A percentile compares a stretch with the other conserved stretches of the same genome.
Conservation (phyloP, 1,140 invertebrate genomes). For the Aethina tumida region DNA sequence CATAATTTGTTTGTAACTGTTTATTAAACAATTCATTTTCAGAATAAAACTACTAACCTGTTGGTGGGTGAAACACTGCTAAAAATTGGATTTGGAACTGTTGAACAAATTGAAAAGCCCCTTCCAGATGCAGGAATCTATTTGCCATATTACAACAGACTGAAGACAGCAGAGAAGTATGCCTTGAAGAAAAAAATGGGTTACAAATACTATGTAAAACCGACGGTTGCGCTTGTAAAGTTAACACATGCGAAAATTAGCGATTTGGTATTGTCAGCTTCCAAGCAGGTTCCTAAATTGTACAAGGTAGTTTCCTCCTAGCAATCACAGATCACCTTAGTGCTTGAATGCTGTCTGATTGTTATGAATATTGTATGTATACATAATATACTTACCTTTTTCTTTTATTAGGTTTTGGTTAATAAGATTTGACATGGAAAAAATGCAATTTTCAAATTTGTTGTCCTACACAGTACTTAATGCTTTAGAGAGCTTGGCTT, state of each 20-base stretch:
- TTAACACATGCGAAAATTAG: background rate
- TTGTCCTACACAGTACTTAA: no score
- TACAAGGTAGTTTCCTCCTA: constrained; percentile 17
- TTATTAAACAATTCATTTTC: constrained; percentile 13
- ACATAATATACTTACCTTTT: constrained; percentile 23
- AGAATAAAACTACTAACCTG: constrained; percentile 18
- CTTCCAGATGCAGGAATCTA: constrained; percentile 21
- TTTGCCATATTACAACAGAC: constrained; percentile 30
- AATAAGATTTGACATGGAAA: no score
- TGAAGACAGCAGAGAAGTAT: constrained; percentile 36
- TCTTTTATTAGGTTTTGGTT: no score
- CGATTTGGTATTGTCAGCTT: background rate
- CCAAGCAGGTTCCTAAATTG: constrained; percentile 12
- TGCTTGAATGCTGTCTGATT: constrained; percentile 18
- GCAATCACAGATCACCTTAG: constrained; percentile 20
- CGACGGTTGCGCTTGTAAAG: constrained; percentile 16
- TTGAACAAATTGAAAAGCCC: constrained; percentile 24
- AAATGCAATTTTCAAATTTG: no score
- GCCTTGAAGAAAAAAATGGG: constrained; percentile 39
- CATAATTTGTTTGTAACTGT: constrained; percentile 1
- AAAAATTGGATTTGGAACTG: constrained; percentile 39
- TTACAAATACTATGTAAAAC: constrained; percentile 39
- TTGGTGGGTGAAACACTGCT: constrained; percentile 38
- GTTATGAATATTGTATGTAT: constrained; percentile 19
- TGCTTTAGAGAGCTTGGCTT: no score